A percentile compares a stretch with the other conserved stretches of the same genome.
phyloP scores from a whole-genome alignment of 2,113 vertebrate species.

The Gorsachius goisagi region DNA sequence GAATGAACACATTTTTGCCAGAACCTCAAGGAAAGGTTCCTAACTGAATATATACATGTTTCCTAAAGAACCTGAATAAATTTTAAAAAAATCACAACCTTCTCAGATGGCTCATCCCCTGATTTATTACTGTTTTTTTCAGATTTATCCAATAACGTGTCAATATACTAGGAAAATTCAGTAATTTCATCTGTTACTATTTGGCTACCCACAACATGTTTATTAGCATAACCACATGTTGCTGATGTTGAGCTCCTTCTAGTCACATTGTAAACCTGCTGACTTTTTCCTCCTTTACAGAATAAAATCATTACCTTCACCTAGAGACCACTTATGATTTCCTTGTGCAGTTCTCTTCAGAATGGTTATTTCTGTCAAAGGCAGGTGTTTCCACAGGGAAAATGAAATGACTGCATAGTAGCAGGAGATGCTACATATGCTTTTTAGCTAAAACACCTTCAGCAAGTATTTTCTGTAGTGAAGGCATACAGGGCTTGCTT shows the following conservation, averaged over 20 bases:
- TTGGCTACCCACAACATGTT: background rate
- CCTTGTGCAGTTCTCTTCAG: background rate
- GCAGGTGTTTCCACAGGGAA: background rate
- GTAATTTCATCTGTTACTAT: background rate
- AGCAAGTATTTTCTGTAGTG: background rate
- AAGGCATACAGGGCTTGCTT: background rate
- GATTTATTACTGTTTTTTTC: background rate
- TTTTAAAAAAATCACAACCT: background rate
- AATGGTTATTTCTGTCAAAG: background rate
- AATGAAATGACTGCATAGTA: background rate
- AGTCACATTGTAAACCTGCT: background rate
- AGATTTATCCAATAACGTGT: background rate
- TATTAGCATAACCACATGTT: background rate
- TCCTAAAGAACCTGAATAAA: background rate
- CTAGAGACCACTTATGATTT: background rate
- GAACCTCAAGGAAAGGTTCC: background rate
- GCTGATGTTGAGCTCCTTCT: background rate
- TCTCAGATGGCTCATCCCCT: background rate
- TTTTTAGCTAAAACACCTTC: background rate
- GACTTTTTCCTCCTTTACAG: background rate
- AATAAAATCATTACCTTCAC: background rate
- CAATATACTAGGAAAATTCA: background rate
- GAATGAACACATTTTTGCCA: accelerated
- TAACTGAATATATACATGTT: background rate
- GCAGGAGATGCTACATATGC: background rate